Percentiles rank a stretch among this genome's conserved stretches.
Conservation (phyloP, 1,140 invertebrate genomes). For the Euglossa dilemma region DNA sequence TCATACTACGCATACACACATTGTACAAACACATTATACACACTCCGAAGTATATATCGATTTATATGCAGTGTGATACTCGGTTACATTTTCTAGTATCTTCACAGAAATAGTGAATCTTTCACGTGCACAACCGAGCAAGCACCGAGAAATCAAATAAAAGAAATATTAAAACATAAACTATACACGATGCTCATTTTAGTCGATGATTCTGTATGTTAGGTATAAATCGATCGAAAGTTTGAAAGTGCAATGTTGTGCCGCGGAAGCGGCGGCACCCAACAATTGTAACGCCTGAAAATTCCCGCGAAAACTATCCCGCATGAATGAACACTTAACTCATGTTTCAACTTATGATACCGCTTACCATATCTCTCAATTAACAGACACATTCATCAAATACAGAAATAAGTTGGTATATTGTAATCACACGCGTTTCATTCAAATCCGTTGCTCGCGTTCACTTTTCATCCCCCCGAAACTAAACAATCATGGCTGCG, state of each 20-base stretch:
- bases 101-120: neutral
- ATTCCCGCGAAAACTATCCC: conserved; percentile 65
- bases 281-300: conserved; percentile 52
- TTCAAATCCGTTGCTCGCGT: conserved; percentile 63
- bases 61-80: conserved; percentile 59
- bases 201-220: neutral
- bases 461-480: conserved; percentile 64
- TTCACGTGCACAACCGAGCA: neutral
- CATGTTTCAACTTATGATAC: neutral
- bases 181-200: neutral
- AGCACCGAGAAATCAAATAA: neutral
- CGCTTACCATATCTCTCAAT: conserved; percentile 62
- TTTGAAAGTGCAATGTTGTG: conserved; percentile 52
- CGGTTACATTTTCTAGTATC: conserved; percentile 32
- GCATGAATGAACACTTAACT: conserved; percentile 5
- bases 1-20: neutral
- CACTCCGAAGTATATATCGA: conserved; percentile 57
- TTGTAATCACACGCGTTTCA: conserved; percentile 48
- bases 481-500: conserved; percentile 69
- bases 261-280: conserved; percentile 42
- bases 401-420: conserved; percentile 40
- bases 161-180: neutral
- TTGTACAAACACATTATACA: neutral
- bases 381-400: conserved; percentile 38
- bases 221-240: conserved; percentile 44